phyloP scores from a whole-genome alignment of 2,888 invertebrate species.

The Tineola bisselliella region DNA sequence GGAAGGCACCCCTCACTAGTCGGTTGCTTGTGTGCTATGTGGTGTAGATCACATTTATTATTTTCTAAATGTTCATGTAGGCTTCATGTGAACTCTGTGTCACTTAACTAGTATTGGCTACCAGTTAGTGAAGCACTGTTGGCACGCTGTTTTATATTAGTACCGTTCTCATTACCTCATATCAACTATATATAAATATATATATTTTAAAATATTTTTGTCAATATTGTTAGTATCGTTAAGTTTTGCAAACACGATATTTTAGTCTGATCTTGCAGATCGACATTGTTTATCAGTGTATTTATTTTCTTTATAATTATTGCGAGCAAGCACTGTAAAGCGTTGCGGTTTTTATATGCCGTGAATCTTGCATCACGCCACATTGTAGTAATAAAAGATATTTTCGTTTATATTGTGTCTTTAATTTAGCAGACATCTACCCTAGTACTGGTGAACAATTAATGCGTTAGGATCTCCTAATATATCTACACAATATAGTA shows the following conservation, averaged over 20 bases:
- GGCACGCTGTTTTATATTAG: background rate
- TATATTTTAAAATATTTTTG: constrained; percentile 1
- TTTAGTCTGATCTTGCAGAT: constrained; percentile 5
- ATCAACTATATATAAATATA: background rate
- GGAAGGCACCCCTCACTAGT: background rate
- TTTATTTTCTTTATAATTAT: constrained; percentile 10
- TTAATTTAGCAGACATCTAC: constrained; percentile 35
- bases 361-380: constrained; percentile 6
- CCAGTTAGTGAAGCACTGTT: background rate
- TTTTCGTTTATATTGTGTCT: constrained; percentile 61
- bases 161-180: constrained; percentile 11
- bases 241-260: background rate
- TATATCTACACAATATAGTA: too few species aligned
- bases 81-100: background rate
- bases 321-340: constrained; percentile 9
- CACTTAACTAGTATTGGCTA: background rate
- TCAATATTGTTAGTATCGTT: constrained; percentile 12
- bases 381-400: constrained; percentile 66
- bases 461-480: too few species aligned
- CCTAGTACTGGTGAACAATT: too few species aligned
- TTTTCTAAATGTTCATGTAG: background rate
- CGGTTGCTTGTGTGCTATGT: background rate
- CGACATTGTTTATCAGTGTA: constrained; percentile 8
- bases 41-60: background rate
- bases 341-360: background rate